phyloP scores from a whole-genome alignment of 1,140 invertebrate genomes.

The Bradynema listronoti region DNA sequence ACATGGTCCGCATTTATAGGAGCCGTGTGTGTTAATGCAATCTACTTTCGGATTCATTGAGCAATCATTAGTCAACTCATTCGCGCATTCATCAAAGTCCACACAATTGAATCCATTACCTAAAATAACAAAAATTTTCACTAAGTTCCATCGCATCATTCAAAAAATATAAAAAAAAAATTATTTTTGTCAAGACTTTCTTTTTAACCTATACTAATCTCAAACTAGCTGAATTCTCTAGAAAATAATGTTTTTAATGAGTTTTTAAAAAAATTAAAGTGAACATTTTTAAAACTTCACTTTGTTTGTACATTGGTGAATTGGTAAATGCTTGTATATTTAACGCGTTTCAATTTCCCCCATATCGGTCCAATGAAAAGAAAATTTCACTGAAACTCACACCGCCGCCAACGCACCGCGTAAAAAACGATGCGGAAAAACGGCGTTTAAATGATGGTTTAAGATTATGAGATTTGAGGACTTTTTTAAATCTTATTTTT shows the following conservation, averaged over 20 bases:
- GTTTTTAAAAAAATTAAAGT: not conserved
- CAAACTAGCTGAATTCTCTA: not conserved
- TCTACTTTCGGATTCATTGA: slow-evolving; percentile 45
- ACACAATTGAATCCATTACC: slow-evolving; percentile 48
- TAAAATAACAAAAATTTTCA: slow-evolving; percentile 25
- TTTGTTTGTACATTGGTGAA: not conserved
- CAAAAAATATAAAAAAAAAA: not conserved
- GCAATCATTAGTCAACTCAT: slow-evolving; percentile 40
- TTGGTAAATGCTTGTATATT: not conserved
- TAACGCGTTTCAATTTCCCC: not conserved
- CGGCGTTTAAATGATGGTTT: slow-evolving; percentile 15
- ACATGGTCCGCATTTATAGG: slow-evolving; percentile 59
- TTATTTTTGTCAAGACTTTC: not conserved
- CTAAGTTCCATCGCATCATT: not conserved
- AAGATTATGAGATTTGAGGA: slow-evolving; percentile 28
- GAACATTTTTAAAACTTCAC: not conserved
- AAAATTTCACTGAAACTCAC: slow-evolving; percentile 16
- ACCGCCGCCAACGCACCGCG: too few species aligned
- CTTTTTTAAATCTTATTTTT: slow-evolving; percentile 6
- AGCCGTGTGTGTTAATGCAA: slow-evolving; percentile 58
- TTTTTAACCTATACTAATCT: not conserved
- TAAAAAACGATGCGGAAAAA: too few species aligned
- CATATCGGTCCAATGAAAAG: slow-evolving; percentile 17
- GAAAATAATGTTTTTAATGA: not conserved
- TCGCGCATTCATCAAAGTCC: slow-evolving; percentile 51